These are phyloP conservation scores for Idaea aversata DNA, from an alignment of 2,888 invertebrate genomes.

Conservation along the genomic window DNA sequence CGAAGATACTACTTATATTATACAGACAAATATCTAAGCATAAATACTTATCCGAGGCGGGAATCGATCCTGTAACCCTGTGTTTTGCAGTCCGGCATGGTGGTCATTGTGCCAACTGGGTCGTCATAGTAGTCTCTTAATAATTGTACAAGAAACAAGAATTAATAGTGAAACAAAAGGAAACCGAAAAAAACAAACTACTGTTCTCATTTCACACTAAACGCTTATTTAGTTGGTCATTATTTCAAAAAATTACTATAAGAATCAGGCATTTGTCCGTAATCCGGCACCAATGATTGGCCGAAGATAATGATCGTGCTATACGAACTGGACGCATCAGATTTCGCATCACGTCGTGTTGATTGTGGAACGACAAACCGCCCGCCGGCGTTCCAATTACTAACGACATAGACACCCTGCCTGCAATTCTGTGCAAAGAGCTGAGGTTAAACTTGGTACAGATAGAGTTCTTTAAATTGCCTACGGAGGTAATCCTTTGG, in stretches of 20 bases:
- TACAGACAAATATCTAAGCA: no score
- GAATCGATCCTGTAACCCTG: no score
- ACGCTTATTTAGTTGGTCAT: background rate
- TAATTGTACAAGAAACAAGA: no score
- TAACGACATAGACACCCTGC: slow-evolving; percentile 65
- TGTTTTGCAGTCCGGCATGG: no score
- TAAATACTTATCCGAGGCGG: no score
- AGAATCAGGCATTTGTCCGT: slow-evolving; percentile 13
- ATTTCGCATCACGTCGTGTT: slow-evolving; percentile 77
- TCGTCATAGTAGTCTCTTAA: no score
- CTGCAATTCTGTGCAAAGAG: slow-evolving; percentile 33
- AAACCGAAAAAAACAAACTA: background rate
- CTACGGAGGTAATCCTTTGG: background rate
- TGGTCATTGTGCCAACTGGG: no score
- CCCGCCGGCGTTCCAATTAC: slow-evolving; percentile 73
- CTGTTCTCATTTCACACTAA: background rate
- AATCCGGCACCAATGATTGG: slow-evolving; percentile 43
- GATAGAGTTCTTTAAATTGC: background rate
- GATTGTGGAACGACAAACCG: slow-evolving; percentile 75
- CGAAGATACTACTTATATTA: no score
- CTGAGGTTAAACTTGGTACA: background rate
- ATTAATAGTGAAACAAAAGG: background rate
- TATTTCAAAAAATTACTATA: slow-evolving; percentile 3
- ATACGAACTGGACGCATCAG: slow-evolving; percentile 64
- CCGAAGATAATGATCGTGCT: slow-evolving; percentile 58